Conservation (phyloP, 2,888 invertebrate species). For the Mimachlamys varia region DNA sequence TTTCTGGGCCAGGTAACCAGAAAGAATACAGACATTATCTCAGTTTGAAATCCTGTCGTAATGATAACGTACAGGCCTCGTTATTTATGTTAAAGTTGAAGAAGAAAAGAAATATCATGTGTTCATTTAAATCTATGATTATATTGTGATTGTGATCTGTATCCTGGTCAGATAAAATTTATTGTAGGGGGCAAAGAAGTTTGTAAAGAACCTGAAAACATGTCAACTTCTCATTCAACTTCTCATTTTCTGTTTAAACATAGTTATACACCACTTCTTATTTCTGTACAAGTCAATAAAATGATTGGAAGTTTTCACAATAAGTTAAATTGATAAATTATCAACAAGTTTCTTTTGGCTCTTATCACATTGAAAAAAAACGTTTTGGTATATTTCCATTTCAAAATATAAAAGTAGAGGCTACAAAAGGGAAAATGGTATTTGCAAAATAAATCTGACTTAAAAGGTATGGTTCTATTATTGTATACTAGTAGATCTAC, state of each 20-base stretch:
- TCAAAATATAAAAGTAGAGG: no score
- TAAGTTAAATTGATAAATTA: no score
- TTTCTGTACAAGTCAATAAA: not conserved
- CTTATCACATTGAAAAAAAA: no score
- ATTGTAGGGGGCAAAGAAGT: not conserved
- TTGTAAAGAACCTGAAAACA: not conserved
- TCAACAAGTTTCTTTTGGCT: no score
- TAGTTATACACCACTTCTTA: not conserved
- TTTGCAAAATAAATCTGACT: no score
- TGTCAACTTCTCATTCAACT: not conserved
- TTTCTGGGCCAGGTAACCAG: slow-evolving; percentile 13
- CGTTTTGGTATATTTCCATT: no score
- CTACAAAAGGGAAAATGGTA: no score
- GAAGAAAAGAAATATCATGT: slow-evolving; percentile 29
- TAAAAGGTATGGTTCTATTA: no score
- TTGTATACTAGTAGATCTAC: no score
- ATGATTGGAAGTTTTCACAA: not conserved
- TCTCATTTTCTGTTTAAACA: not conserved
- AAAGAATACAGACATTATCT: slow-evolving; percentile 19
- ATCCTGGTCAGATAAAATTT: not conserved
- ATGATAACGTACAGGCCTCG: not conserved
- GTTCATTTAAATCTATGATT: slow-evolving; percentile 2
- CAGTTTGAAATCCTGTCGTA: not conserved
- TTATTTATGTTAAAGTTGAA: slow-evolving; percentile 7
- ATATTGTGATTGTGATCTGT: not conserved